These are phyloP conservation scores for Grallaria varia DNA, from an alignment of 2,113 vertebrate species.

Conservation along the genomic window DNA sequence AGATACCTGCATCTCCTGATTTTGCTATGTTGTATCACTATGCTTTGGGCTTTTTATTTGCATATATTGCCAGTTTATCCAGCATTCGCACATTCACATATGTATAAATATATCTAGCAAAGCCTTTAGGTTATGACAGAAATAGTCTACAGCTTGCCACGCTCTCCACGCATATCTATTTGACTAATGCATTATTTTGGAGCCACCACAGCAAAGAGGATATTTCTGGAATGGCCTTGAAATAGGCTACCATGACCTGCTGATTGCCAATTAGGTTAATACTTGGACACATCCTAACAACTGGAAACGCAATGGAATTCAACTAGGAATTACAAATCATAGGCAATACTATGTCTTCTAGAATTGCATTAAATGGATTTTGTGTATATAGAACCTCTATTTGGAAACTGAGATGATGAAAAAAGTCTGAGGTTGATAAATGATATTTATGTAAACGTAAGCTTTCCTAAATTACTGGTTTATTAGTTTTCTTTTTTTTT, in stretches of 20 bases:
- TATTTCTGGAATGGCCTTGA: background rate
- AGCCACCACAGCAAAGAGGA: background rate
- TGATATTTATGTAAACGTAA: background rate
- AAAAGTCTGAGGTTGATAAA: background rate
- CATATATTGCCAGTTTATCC: background rate
- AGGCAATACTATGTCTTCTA: background rate
- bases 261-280: background rate
- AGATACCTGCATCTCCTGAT: background rate
- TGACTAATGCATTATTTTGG: background rate
- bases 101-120: background rate
- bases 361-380: background rate
- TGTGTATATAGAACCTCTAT: background rate
- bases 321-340: background rate
- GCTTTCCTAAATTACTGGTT: background rate
- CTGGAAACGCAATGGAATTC: background rate
- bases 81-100: background rate
- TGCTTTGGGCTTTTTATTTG: background rate
- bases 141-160: background rate
- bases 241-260: background rate
- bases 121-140: background rate
- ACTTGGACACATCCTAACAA: background rate
- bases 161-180: background rate
- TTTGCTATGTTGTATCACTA: background rate
- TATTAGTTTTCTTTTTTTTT: background rate
- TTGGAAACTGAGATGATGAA: background rate